Percentiles rank a stretch among this genome's conserved stretches.
phyloP scores from a whole-genome alignment of 1,140 invertebrate genomes.

The Drosophila nikananu region DNA sequence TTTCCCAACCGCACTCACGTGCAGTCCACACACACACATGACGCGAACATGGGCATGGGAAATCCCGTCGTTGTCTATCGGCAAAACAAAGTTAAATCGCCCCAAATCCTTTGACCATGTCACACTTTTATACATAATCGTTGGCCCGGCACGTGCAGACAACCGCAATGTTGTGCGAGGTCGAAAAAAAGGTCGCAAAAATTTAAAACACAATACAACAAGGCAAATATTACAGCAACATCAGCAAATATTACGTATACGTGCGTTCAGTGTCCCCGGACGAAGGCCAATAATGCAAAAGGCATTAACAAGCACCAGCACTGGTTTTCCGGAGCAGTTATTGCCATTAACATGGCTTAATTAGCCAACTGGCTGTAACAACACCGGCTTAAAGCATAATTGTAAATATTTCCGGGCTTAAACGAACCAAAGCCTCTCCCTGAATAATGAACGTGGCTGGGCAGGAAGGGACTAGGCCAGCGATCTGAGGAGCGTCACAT shows the following conservation, averaged over 20 bases:
- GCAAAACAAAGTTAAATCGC: slow-evolving; percentile 65
- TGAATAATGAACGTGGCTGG: slow-evolving; percentile 4
- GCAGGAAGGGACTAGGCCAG: slow-evolving; percentile 15
- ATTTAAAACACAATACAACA: slow-evolving; percentile 13
- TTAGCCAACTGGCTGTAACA: slow-evolving; percentile 70
- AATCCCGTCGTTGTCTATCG: slow-evolving; percentile 27
- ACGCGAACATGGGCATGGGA: background rate
- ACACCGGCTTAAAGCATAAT: slow-evolving; percentile 66
- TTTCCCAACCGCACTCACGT: slow-evolving; percentile 42
- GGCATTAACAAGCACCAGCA: slow-evolving; percentile 60
- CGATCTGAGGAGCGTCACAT: slow-evolving; percentile 47
- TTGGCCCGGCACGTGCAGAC: slow-evolving; percentile 62
- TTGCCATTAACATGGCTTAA: slow-evolving; percentile 75
- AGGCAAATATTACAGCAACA: slow-evolving; percentile 38
- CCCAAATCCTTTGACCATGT: slow-evolving; percentile 67
- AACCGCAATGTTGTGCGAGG: slow-evolving; percentile 68
- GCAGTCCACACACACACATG: slow-evolving; percentile 15
- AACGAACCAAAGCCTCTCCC: slow-evolving; percentile 4
- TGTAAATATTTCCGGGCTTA: slow-evolving; percentile 57
- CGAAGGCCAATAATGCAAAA: slow-evolving; percentile 65
- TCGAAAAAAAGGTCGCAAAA: slow-evolving; percentile 5
- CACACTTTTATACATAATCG: slow-evolving; percentile 62
- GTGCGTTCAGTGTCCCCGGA: slow-evolving; percentile 49
- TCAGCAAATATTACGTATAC: slow-evolving; percentile 64
- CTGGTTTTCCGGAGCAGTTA: slow-evolving; percentile 57